phyloP scores from a whole-genome alignment of 2,888 invertebrate species.

The Linyphia triangularis region DNA sequence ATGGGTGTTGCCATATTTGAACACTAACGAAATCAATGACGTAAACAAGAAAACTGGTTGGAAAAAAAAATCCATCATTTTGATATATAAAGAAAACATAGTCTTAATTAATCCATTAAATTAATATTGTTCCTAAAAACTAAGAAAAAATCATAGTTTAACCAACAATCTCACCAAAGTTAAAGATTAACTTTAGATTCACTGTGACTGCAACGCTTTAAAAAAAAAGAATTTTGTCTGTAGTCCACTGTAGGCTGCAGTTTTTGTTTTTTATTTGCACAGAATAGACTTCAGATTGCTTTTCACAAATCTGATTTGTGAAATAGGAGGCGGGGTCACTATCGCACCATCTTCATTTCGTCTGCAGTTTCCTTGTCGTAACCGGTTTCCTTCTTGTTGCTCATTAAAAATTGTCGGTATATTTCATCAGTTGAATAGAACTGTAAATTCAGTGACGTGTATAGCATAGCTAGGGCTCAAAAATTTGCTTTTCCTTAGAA shows the following conservation, averaged over 20 bases:
- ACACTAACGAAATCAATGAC: neutral
- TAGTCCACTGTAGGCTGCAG: neutral
- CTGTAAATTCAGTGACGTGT: neutral
- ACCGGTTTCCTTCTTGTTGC: neutral
- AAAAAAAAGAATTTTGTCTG: no score
- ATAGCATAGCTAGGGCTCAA: neutral
- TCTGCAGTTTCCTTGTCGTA: neutral
- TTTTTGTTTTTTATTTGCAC: neutral
- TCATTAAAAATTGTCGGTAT: neutral
- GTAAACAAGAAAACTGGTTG: neutral
- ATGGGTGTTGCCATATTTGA: slow-evolving; percentile 28
- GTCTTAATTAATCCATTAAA: neutral
- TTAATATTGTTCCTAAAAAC: neutral
- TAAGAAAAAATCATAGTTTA: neutral
- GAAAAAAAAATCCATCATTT: neutral
- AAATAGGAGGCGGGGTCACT: neutral
- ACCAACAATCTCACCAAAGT: neutral
- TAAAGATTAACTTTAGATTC: neutral
- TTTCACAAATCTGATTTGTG: neutral
- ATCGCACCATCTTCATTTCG: slow-evolving; percentile 5
- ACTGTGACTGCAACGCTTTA: neutral
- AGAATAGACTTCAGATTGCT: neutral
- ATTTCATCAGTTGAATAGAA: neutral
- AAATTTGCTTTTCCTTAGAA: neutral
- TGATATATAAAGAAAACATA: neutral